Percentiles rank a stretch among this genome's conserved stretches.
Evolutionary conservation across 1,140 invertebrate species (phyloP).

Genomic region (Sarcophaga bullata): DNA sequence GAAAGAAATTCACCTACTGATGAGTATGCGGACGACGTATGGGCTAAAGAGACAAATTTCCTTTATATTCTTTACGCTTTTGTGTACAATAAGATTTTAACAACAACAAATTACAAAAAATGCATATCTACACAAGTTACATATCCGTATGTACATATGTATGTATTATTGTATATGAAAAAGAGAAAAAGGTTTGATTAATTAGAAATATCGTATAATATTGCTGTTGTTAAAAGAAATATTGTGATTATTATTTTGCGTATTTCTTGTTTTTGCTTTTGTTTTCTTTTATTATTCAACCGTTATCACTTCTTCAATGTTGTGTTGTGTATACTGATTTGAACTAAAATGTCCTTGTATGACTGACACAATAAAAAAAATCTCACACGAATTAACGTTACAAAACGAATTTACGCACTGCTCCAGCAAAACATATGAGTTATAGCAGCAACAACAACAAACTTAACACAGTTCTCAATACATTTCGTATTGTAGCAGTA

Average conservation of each 20-base stretch:
- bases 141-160: no score
- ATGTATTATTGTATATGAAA: no score
- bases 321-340: neutral
- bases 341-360: constrained; percentile 34
- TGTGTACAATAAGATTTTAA: neutral
- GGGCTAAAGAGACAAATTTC: neutral
- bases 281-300: neutral
- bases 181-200: no score
- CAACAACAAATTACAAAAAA: neutral
- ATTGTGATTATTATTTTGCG: no score
- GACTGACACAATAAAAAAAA: constrained; percentile 28
- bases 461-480: neutral
- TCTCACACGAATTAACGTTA: no score
- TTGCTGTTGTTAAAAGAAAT: neutral
- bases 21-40: neutral
- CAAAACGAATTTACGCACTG: neutral
- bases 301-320: neutral
- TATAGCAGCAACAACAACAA: neutral
- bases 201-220: neutral
- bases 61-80: neutral
- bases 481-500: no score
- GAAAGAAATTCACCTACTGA: constrained; percentile 29
- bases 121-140: no score
- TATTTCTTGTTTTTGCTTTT: no score
- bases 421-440: neutral